phyloP scores from a whole-genome alignment of 2,797 vertebrate genomes.

The Petrocephalus sullivani region DNA sequence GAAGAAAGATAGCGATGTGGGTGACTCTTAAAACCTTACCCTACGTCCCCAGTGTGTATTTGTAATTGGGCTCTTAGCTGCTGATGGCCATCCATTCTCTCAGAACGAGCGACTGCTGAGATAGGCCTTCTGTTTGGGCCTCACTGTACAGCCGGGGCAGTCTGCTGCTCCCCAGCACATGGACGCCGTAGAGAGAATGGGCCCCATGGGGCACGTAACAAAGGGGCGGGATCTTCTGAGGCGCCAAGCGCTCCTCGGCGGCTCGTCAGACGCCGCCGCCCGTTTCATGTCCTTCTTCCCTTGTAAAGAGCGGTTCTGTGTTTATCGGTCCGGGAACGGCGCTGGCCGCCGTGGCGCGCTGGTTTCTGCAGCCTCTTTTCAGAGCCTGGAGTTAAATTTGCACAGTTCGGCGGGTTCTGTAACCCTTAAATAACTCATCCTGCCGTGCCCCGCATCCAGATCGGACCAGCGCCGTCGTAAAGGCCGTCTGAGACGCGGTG shows the following conservation, averaged over 20 bases:
- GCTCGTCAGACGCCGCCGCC: background rate
- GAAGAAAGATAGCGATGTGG: background rate
- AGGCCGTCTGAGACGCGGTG: background rate
- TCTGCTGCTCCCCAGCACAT: background rate
- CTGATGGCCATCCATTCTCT: background rate
- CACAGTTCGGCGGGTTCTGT: background rate
- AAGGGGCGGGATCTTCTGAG: background rate
- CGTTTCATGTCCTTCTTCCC: background rate
- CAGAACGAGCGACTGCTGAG: background rate
- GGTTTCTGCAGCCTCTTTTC: background rate
- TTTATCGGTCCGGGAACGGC: background rate
- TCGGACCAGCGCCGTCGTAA: background rate
- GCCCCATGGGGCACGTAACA: background rate
- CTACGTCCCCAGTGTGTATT: background rate
- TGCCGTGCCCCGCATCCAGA: background rate
- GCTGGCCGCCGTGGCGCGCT: background rate
- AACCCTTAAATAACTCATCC: background rate
- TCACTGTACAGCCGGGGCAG: background rate
- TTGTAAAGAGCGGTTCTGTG: background rate
- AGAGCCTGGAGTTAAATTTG: background rate
- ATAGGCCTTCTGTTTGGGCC: background rate
- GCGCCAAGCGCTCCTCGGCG: background rate
- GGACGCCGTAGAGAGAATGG: background rate
- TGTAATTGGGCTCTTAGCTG: background rate
- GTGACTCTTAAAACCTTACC: background rate